Base-by-base conservation (phyloP, 1,140 invertebrate genomes). In the Caerostris darwini region DNA sequence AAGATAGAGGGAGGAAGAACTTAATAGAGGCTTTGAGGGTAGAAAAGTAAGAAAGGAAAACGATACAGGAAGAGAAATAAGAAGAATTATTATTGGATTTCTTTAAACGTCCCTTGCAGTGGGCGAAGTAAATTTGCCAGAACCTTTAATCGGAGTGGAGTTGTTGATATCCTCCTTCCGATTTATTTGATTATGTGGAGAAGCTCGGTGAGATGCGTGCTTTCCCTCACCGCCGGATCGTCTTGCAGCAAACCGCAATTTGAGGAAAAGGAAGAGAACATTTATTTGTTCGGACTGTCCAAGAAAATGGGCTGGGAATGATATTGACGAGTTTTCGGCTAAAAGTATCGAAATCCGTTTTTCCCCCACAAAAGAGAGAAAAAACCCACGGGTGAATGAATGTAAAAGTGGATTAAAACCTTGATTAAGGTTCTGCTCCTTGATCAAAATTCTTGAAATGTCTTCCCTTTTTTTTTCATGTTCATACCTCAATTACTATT, bases 31-130 rank as follows among this genome's bases (percentile, higher is more conserved):
- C 61, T 93, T 87, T 67, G 71, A 81, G 57, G 10, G 19, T 90
- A 81, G 64, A 10, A 50, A n/a, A 93, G 61, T 83, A 93, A 86
- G 64, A 82, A 93, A 93, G 71, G 69, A 53, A 77, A 34, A 77
- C 58, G 69, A 54, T 83, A 77, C 71, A 77, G 71, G 71, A 77
- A 50, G 17, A 64, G 92, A 85, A 93, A 59, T 58, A 93, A 93
- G 50, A 93, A 93, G 92, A 93, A 93, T 93, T 93, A 93, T 94
- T 94, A 94, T 94, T 94, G 92, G 92, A 94, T 94, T 94, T 94
- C 86, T 94, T 93, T 93, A 93, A 93, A 93, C 92, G 92, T 87
- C 61, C 59, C 56, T 57, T 64, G 83, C 58, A 71, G 83, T 19
- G 83, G 92, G 61, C 83, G 92, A 89, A 94, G 92, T 94, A 94